Evolutionary conservation across 2,113 vertebrate species (phyloP).

Genomic region (Ploceus nigricollis): DNA sequence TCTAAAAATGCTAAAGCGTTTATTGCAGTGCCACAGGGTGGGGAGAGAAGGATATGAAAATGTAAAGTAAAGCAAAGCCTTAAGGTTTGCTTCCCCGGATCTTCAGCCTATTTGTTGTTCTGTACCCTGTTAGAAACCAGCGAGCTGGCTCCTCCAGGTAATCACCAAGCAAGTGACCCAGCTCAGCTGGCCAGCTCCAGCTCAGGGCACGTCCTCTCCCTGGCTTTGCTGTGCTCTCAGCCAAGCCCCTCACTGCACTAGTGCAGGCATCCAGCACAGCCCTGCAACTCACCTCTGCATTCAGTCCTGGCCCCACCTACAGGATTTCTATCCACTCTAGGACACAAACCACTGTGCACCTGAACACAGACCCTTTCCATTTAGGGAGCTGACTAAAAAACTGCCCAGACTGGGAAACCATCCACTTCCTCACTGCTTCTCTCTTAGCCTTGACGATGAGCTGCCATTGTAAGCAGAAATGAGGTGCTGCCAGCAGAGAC

Average conservation of each 20-base stretch:
- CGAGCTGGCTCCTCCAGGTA: neutral
- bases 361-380: neutral
- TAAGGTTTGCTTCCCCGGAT: neutral
- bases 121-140: neutral
- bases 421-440: neutral
- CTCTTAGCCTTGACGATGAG: neutral
- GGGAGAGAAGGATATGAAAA: neutral
- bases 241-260: neutral
- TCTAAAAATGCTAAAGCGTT: neutral
- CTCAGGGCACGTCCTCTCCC: neutral
- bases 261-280: neutral
- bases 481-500: neutral
- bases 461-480: neutral
- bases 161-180: neutral
- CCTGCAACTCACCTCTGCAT: neutral
- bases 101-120: neutral
- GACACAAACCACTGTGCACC: neutral
- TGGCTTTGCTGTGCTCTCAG: neutral
- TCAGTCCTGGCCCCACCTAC: fast-evolving
- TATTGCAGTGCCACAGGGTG: fast-evolving
- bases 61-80: neutral
- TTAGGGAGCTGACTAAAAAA: neutral
- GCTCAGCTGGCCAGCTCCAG: neutral
- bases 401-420: neutral
- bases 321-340: neutral